These are phyloP conservation scores for Sinonovacula constricta DNA, from an alignment of 1,140 invertebrate species.

Conservation along the genomic window DNA sequence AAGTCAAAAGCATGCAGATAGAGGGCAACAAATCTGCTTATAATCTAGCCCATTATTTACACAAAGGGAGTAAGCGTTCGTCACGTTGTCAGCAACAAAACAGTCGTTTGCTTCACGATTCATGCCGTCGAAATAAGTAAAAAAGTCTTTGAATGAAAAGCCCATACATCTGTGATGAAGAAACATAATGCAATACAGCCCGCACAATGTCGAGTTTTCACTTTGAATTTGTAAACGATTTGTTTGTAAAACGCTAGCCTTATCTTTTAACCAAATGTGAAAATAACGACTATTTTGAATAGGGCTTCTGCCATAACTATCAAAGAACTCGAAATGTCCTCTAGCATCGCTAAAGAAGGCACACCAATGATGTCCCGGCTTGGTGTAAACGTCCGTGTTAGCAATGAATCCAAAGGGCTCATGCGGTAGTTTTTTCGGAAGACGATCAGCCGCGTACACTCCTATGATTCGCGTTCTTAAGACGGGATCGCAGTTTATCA, in stretches of 20 bases:
- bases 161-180: slow-evolving; percentile 11
- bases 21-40: too few relatives aligned
- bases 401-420: slow-evolving; percentile 18
- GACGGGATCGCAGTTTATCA: slow-evolving; percentile 19
- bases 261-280: slow-evolving; percentile 12
- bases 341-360: slow-evolving; percentile 3
- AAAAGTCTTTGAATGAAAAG: slow-evolving; percentile 10
- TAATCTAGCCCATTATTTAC: slow-evolving; percentile 2
- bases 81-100: slow-evolving; percentile 3
- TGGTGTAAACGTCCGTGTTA: slow-evolving; percentile 2
- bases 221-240: slow-evolving; percentile 20
- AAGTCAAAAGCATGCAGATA: slow-evolving; percentile 12
- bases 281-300: slow-evolving; percentile 20
- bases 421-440: background rate
- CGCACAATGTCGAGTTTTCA: slow-evolving; percentile 9
- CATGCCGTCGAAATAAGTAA: background rate
- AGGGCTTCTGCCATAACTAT: too few relatives aligned
- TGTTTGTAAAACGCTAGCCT: background rate
- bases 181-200: slow-evolving; percentile 28
- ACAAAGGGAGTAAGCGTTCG: background rate
- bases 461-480: slow-evolving; percentile 13
- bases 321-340: too few relatives aligned
- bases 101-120: background rate
- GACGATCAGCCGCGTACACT: slow-evolving; percentile 3
- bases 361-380: slow-evolving; percentile 11